Conservation (phyloP, 2,797 vertebrate species). For the Periophthalmus magnuspinnatus region DNA sequence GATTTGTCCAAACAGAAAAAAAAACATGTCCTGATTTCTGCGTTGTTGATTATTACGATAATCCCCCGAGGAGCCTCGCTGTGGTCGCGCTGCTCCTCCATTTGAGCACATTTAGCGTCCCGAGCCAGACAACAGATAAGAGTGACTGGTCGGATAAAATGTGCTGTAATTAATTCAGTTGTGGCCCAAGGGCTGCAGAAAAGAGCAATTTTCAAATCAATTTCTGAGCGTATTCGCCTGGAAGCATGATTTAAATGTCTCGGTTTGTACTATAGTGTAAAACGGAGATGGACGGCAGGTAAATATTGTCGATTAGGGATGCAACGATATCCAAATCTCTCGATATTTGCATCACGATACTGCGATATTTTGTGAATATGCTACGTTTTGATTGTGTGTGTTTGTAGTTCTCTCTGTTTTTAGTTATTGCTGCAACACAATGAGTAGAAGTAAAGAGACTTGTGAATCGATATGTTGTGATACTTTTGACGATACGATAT, state of each 20-base stretch:
- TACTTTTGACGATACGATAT: too few species aligned
- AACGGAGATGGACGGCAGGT: background rate
- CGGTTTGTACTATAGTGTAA: background rate
- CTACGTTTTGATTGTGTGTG: too few species aligned
- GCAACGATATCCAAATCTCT: too few species aligned
- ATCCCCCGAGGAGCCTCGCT: slow-evolving; percentile 2
- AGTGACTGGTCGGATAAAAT: background rate
- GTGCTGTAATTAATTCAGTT: background rate
- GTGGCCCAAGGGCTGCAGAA: slow-evolving; percentile 4
- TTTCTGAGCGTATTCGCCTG: background rate
- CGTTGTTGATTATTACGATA: slow-evolving; percentile 3
- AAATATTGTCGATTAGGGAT: background rate
- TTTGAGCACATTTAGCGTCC: background rate
- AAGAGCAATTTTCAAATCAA: slow-evolving; percentile 5
- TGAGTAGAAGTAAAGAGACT: too few species aligned
- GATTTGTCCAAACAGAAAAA: slow-evolving; percentile 2
- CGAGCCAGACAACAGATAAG: background rate
- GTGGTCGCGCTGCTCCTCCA: background rate
- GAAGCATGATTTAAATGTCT: background rate
- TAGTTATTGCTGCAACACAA: too few species aligned
- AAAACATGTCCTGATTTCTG: background rate
- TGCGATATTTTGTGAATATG: too few species aligned
- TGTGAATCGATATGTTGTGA: too few species aligned
- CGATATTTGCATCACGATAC: too few species aligned
- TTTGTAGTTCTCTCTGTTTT: too few species aligned